phyloP scores from a whole-genome alignment of 1,140 invertebrate species.

The Asobara japonica region DNA sequence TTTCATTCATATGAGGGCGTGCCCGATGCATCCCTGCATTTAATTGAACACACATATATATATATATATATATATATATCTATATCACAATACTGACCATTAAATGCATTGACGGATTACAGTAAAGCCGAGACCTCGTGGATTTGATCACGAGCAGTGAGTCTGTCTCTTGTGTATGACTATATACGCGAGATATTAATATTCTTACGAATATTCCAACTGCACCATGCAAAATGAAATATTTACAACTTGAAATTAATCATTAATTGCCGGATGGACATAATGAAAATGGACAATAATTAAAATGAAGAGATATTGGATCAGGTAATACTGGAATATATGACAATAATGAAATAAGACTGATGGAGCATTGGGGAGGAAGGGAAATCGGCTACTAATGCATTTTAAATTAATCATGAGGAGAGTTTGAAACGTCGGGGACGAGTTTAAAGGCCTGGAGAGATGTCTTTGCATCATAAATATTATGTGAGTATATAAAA shows the following conservation, averaged over 20 bases:
- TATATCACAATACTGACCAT: background rate
- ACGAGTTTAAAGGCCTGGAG: conserved; percentile 32
- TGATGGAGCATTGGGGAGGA: background rate
- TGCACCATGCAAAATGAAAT: background rate
- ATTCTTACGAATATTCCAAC: background rate
- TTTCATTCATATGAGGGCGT: too few relatives aligned
- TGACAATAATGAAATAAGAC: background rate
- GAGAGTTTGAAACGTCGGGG: background rate
- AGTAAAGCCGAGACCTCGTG: background rate
- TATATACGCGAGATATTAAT: background rate
- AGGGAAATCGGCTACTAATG: background rate
- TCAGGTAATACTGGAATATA: background rate
- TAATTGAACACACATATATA: background rate
- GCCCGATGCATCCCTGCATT: background rate
- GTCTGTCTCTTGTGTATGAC: background rate
- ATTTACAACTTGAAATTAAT: background rate
- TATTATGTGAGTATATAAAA: conserved; percentile 60
- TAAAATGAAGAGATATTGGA: background rate
- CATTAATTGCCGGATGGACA: background rate
- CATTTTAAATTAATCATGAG: too few relatives aligned
- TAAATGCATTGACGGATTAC: background rate
- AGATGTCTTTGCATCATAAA: conserved; percentile 64
- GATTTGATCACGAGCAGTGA: background rate
- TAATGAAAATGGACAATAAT: background rate
- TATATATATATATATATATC: too few relatives aligned